Evolutionary conservation across 2,797 vertebrate species (phyloP), one percentile per base, ranked within the genome.

Genomic region (Enteromius anoplus): DNA sequence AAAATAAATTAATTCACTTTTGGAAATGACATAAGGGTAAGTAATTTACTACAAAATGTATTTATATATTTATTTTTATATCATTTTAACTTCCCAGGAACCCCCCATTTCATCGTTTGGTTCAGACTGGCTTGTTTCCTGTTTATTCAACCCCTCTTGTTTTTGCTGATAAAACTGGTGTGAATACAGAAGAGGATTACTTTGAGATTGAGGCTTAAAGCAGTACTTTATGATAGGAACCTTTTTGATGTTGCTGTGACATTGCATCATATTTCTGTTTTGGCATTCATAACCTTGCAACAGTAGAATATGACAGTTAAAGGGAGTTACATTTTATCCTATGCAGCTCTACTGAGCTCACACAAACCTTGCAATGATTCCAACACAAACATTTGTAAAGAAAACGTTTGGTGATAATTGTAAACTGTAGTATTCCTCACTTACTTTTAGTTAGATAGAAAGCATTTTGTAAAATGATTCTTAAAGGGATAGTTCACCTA

Each of bases 121-220:
- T 83, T 82, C 6, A 55, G 83, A 60, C 49, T 91, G 89, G 90
- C 91, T 93, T 92, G 92, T 91, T 91, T 87, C 53, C 14, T 15
- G 90, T 93, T 94, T 94, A 91, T 92, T 93, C 91, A 92, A 91
- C 90, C 92, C 87, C 84, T 84, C 87, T 87, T 90, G 89, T 92
- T 93, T 88, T 86, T 88, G 90, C 86, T 88, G 58, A 87, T 86
- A 90, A 91, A 88, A 91, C 88, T 92, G 90, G 91, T 90, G 84
- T 91, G 91, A 90, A 91, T 87, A 91, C 91, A 86, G 90, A 89
- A 88, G 84, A 90, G 90, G 91, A 93, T 94, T 93, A 92, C 91
- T 91, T 89, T 92, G 90, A 91, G 91, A 92, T 21, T 88, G 90
- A 92, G 92, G 89, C 91, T 90, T 90, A 85, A 91, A 91, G 88